Percentiles rank a stretch among this genome's conserved stretches.
phyloP scores from a whole-genome alignment of 2,888 invertebrate genomes.

The Nephrotoma guestfalica region DNA sequence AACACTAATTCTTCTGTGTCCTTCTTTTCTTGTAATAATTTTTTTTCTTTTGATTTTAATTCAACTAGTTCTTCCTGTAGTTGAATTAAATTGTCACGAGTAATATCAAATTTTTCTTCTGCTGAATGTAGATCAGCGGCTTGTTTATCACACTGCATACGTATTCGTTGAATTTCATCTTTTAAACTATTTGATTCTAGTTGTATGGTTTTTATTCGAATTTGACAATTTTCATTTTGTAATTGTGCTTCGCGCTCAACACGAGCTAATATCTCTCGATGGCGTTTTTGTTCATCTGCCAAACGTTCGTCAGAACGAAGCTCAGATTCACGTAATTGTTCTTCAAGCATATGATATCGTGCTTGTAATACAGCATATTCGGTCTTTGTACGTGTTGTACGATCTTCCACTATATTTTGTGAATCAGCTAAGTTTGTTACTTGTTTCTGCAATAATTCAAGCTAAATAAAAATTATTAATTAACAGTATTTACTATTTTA shows the following conservation, averaged over 20 bases:
- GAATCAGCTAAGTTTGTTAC: constrained; percentile 79
- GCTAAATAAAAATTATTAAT: constrained; percentile 36
- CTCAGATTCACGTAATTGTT: constrained; percentile 59
- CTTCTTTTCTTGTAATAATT: constrained; percentile 31
- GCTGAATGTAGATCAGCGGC: constrained; percentile 39
- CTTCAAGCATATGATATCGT: constrained; percentile 82
- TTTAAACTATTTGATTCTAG: constrained; percentile 47
- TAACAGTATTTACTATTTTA: constrained; percentile 19
- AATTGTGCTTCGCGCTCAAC: constrained; percentile 72
- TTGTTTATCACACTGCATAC: constrained; percentile 47
- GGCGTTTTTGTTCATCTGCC: constrained; percentile 70
- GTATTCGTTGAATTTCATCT: constrained; percentile 48
- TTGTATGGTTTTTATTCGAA: constrained; percentile 54
- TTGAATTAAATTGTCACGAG: constrained; percentile 35
- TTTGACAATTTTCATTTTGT: constrained; percentile 60
- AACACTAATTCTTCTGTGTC: constrained; percentile 43
- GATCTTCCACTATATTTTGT: constrained; percentile 73
- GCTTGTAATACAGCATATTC: constrained; percentile 87
- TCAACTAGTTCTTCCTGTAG: constrained; percentile 40
- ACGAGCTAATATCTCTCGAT: constrained; percentile 66
- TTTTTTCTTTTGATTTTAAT: constrained; percentile 39
- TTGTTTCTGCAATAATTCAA: constrained; percentile 84
- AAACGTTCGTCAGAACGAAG: constrained; percentile 57
- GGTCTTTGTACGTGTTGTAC: constrained; percentile 78
- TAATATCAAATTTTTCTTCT: constrained; percentile 39